phyloP scores from a whole-genome alignment of 30 jellyfish, hydroid and myxozoan species.

The Aurelia aurita complex sp. Pacific region DNA sequence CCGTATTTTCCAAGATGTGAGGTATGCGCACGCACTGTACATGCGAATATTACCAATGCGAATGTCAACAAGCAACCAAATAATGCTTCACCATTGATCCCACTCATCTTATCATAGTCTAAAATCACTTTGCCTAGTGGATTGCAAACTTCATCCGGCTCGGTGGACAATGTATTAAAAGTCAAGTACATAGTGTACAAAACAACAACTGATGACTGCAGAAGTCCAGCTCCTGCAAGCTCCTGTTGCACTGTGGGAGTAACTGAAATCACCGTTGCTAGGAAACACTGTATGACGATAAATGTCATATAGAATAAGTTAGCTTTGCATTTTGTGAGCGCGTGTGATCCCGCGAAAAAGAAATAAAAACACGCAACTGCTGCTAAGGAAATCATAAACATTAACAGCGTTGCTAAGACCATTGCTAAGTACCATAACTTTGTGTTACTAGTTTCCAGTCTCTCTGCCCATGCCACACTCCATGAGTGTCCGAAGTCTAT shows the following conservation, averaged over 20 bases:
- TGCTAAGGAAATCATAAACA: constrained; percentile 80
- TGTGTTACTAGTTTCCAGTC: constrained; percentile 82
- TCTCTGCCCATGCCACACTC: constrained; percentile 98
- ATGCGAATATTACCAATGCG: constrained; percentile 82
- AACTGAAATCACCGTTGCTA: constrained; percentile 87
- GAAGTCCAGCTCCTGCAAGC: constrained; percentile 96
- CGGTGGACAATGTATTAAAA: constrained; percentile 95
- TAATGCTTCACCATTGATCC: constrained; percentile 90
- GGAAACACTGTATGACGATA: constrained; percentile 89
- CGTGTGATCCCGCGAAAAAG: constrained; percentile 78
- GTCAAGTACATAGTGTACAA: constrained; percentile 90
- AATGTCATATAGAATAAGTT: constrained; percentile 85
- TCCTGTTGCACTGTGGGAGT: constrained; percentile 98
- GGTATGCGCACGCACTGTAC: constrained; percentile 97
- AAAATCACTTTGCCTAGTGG: constrained; percentile 95
- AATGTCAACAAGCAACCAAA: constrained; percentile 92
- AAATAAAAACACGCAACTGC: constrained; percentile 75
- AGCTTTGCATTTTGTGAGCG: constrained; percentile 83
- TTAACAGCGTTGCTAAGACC: constrained; percentile 84
- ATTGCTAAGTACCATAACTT: constrained; percentile 94
- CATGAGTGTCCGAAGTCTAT: constrained; percentile 99
- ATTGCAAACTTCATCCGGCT: constrained; percentile 94
- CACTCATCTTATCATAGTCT: constrained; percentile 91
- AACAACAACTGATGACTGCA: constrained; percentile 93
- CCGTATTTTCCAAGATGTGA: constrained; percentile 97